phyloP scores from a whole-genome alignment of 2,888 invertebrate species.

The Tetrapedia diversipes region DNA sequence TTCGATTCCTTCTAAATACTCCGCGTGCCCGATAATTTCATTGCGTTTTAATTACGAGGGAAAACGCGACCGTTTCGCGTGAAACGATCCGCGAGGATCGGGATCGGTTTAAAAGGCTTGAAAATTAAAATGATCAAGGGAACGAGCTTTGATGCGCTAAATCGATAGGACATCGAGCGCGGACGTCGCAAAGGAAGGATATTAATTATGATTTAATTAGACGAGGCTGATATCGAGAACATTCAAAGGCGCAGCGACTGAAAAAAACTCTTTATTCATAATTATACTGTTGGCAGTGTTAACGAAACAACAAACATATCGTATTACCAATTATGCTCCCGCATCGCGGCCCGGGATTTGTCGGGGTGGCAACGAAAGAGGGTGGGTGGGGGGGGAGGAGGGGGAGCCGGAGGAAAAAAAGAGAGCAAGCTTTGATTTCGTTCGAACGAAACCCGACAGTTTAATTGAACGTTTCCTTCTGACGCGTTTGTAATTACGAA shows the following conservation, averaged over 20 bases:
- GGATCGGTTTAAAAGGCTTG: background rate
- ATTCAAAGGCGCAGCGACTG: constrained; percentile 37
- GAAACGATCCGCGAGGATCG: background rate
- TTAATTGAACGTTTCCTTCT: constrained; percentile 64
- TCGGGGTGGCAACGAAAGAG: constrained; percentile 8
- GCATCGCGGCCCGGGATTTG: constrained; percentile 45
- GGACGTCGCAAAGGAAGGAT: constrained; percentile 23
- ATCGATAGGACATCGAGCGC: constrained; percentile 32
- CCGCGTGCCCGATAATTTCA: background rate
- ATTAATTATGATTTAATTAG: constrained; percentile 55
- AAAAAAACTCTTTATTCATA: constrained; percentile 65
- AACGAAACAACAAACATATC: constrained; percentile 67
- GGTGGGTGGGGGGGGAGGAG: background rate
- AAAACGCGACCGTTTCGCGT: too few relatives aligned
- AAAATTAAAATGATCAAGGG: constrained; percentile 10
- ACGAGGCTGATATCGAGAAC: constrained; percentile 41
- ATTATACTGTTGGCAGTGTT: constrained; percentile 64
- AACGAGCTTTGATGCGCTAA: background rate
- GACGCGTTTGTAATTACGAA: constrained; percentile 54
- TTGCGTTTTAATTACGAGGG: background rate
- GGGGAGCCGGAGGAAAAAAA: constrained; percentile 28
- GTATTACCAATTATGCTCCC: constrained; percentile 67
- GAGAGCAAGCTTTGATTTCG: constrained; percentile 51
- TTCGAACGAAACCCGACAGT: constrained; percentile 61
- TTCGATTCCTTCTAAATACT: background rate